phyloP scores from a whole-genome alignment of 2,113 vertebrate species.

The Nesogale talazaci region DNA sequence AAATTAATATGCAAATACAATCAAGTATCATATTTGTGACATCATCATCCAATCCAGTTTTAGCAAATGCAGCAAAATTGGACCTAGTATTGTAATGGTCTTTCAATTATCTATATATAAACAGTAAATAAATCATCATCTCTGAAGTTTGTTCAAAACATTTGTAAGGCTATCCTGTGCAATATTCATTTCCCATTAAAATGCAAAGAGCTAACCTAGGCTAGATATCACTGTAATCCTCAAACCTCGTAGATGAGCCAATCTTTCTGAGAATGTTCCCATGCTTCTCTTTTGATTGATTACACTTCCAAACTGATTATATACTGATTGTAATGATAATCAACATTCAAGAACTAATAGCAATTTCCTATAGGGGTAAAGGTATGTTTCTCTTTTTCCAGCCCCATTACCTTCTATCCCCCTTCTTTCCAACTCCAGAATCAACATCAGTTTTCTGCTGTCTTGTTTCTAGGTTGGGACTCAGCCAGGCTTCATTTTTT shows the following conservation, averaged over 20 bases:
- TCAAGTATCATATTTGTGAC: not conserved
- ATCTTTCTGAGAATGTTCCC: constrained; percentile 28
- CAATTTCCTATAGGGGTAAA: constrained; percentile 72
- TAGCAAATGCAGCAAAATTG: not conserved
- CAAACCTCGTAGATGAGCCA: constrained; percentile 40
- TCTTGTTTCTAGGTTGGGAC: constrained; percentile 76
- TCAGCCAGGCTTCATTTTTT: constrained; percentile 82
- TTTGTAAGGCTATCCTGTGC: constrained; percentile 24
- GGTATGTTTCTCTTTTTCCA: constrained; percentile 53
- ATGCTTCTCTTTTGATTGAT: constrained; percentile 39
- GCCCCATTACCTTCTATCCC: constrained; percentile 26
- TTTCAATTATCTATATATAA: not conserved
- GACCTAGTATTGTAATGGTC: not conserved
- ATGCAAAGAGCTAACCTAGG: not conserved
- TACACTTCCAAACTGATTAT: constrained; percentile 61
- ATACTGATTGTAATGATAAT: constrained; percentile 55
- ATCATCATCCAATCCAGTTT: not conserved
- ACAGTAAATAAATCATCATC: constrained; percentile 10
- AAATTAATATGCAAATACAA: not conserved
- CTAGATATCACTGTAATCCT: constrained; percentile 42
- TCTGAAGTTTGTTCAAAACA: constrained; percentile 38
- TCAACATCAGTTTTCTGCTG: constrained; percentile 75
- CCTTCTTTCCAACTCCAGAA: constrained; percentile 69
- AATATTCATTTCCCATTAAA: constrained; percentile 54
- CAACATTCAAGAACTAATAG: constrained; percentile 60